phyloP scores from a whole-genome alignment of 2,113 vertebrate species.

The Ailurus styani region DNA sequence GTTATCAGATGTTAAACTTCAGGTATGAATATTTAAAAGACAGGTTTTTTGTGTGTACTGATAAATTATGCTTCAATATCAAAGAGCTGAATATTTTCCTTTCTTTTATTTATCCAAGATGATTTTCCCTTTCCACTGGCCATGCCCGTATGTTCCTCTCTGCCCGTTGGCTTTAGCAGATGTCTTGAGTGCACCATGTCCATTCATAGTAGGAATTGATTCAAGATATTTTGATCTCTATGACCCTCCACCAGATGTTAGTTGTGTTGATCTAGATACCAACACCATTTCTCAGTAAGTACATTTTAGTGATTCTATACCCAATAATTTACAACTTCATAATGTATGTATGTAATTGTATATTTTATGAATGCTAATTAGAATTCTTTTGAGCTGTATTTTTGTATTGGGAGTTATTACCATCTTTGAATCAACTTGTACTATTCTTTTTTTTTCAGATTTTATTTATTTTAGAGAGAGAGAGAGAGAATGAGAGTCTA shows the following conservation, averaged over 20 bases:
- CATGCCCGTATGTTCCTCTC: conserved; percentile 96
- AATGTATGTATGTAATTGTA: not conserved
- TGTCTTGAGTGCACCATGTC: conserved; percentile 96
- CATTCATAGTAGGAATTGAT: conserved; percentile 98
- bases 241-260: conserved; percentile 95
- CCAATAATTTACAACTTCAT: not conserved
- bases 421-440: conserved; percentile 22
- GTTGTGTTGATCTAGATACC: conserved; percentile 98
- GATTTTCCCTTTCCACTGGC: conserved; percentile 99
- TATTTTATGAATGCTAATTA: conserved; percentile 29
- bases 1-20: not conserved
- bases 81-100: conserved; percentile 25
- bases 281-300: conserved; percentile 99
- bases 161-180: conserved; percentile 97
- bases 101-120: conserved; percentile 84
- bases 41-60: conserved; percentile 4
- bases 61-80: conserved; percentile 2
- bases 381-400: not conserved
- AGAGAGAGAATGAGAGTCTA: not conserved
- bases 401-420: conserved; percentile 1
- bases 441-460: not conserved
- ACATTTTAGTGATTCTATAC: conserved; percentile 32
- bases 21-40: conserved; percentile 29
- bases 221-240: conserved; percentile 99
- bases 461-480: not conserved